Evolutionary conservation across 2,113 vertebrate genomes (phyloP).

Genomic region (Odocoileus hemionus): DNA sequence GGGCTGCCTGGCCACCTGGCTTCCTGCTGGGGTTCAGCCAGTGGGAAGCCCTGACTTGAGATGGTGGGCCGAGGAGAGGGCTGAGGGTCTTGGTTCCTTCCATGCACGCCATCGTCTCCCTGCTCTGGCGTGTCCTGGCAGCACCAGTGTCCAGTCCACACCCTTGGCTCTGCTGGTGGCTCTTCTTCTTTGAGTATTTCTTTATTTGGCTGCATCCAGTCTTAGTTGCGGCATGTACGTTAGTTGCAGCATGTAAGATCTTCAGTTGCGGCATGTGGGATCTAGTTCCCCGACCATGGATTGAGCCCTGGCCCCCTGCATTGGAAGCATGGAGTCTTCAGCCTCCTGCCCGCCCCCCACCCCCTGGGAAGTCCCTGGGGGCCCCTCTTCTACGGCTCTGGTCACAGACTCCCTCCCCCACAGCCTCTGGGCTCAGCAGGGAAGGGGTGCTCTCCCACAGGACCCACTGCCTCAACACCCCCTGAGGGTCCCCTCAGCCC

Average conservation of each 20-base stretch:
- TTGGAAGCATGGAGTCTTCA: not conserved
- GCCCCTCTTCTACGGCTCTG: not conserved
- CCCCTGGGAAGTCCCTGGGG: not conserved
- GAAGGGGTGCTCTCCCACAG: not conserved
- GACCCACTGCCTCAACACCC: no score
- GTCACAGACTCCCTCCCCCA: not conserved
- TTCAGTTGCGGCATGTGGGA: not conserved
- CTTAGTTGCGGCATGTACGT: not conserved
- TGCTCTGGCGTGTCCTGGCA: not conserved
- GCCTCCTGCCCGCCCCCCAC: not conserved
- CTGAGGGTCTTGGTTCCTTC: not conserved
- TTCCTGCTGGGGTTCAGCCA: not conserved
- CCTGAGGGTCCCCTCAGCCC: not conserved
- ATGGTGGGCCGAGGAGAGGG: fast-evolving
- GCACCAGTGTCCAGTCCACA: not conserved
- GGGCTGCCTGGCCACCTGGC: no score
- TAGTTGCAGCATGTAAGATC: not conserved
- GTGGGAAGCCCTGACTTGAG: not conserved
- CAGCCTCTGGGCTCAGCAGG: not conserved
- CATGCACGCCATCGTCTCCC: fast-evolving
- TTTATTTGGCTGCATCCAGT: not conserved
- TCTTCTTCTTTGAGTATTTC: not conserved
- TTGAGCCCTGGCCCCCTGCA: fast-evolving
- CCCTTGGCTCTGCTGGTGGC: not conserved
- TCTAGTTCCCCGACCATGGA: not conserved